phyloP scores from a whole-genome alignment of 2,888 invertebrate genomes.

The Tethea ocularis region DNA sequence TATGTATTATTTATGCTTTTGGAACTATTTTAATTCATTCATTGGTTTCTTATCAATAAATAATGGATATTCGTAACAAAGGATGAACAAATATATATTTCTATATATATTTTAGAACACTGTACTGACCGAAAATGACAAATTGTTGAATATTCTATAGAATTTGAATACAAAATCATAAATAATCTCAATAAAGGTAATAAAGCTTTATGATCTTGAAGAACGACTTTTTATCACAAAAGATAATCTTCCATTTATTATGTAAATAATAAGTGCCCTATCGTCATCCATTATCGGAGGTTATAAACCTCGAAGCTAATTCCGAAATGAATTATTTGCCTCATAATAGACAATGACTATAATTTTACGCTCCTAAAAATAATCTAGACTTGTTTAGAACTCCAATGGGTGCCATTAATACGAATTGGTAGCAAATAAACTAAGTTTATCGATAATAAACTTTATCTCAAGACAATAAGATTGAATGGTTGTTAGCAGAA shows the following conservation, averaged over 20 bases:
- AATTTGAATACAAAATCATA: too few species aligned
- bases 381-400: conserved; percentile 1
- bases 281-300: background rate
- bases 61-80: too few species aligned
- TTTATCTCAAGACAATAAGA: background rate
- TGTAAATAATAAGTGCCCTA: background rate
- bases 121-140: too few species aligned
- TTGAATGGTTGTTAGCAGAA: background rate
- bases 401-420: background rate
- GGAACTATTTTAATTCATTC: too few species aligned
- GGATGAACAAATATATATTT: too few species aligned
- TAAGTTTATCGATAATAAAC: background rate
- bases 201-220: background rate
- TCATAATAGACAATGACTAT: background rate
- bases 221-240: background rate
- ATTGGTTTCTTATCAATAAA: too few species aligned
- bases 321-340: background rate
- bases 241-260: background rate
- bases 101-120: too few species aligned
- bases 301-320: background rate
- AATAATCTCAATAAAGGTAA: too few species aligned
- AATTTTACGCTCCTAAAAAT: background rate
- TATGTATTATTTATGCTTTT: too few species aligned
- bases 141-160: too few species aligned
- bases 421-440: background rate